Evolutionary conservation across 2,797 vertebrate species (phyloP).

Genomic region (Cichlasoma orientale): DNA sequence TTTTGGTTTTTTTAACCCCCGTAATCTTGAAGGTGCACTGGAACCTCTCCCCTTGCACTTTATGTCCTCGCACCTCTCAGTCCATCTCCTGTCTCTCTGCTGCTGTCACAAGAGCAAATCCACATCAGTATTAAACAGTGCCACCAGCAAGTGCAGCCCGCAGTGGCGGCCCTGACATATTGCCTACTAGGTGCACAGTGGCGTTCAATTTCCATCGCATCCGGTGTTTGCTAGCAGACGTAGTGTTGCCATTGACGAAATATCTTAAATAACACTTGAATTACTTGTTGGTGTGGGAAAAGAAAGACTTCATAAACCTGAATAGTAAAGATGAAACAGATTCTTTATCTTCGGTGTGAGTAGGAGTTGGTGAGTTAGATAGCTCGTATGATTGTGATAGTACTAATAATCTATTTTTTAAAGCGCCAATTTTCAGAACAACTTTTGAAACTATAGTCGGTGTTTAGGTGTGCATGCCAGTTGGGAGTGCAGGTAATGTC

Average conservation of each 20-base stretch:
- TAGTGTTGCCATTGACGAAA: constrained; percentile 25
- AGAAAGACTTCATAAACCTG: constrained; percentile 32
- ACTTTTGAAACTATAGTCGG: constrained; percentile 17
- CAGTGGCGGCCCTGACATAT: not conserved
- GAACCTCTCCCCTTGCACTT: constrained; percentile 78
- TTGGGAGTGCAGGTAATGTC: constrained; percentile 16
- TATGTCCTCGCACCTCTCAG: constrained; percentile 61
- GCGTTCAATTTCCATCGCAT: constrained; percentile 19
- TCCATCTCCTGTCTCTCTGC: constrained; percentile 52
- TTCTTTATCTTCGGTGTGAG: constrained; percentile 30
- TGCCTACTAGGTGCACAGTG: constrained; percentile 26
- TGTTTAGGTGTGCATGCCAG: constrained; percentile 51
- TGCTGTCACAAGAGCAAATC: constrained; percentile 56
- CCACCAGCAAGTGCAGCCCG: constrained; percentile 49
- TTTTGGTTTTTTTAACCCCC: not conserved
- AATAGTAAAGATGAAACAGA: constrained; percentile 16
- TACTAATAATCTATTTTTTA: constrained; percentile 47
- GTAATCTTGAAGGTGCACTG: constrained; percentile 41
- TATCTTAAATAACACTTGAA: constrained; percentile 40
- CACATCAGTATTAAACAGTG: constrained; percentile 71
- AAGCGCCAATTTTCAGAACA: constrained; percentile 20
- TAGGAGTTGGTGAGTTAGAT: constrained; percentile 40
- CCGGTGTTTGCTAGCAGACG: constrained; percentile 16
- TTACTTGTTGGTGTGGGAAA: constrained; percentile 44
- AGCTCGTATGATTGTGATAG: constrained; percentile 49